Conservation (phyloP, 2,888 invertebrate genomes). For the Synergus itoensis region DNA sequence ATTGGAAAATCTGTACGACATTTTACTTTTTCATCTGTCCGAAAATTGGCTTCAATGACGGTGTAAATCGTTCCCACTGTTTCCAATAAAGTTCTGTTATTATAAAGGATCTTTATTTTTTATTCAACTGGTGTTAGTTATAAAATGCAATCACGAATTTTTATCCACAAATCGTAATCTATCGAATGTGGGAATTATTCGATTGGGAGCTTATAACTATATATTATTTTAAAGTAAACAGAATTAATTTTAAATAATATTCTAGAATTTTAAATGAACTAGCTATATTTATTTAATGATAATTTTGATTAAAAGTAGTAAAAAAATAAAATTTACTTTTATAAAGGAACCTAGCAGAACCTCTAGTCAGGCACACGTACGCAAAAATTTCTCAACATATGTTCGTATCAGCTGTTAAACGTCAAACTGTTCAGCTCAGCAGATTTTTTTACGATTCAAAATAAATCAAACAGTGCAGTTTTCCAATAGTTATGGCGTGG, state of each 20-base stretch:
- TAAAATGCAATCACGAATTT: neutral
- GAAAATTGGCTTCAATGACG: neutral
- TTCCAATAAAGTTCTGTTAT: constrained; percentile 29
- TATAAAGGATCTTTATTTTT: neutral
- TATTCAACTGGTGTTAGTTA: neutral
- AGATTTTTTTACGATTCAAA: neutral
- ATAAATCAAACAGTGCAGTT: neutral
- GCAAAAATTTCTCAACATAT: neutral
- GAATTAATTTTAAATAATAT: too few relatives aligned
- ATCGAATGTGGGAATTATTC: too few relatives aligned
- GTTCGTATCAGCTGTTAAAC: constrained; percentile 1
- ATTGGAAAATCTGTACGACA: constrained; percentile 27
- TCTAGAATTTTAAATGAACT: too few relatives aligned
- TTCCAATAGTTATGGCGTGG: constrained; percentile 82
- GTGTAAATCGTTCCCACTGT: neutral
- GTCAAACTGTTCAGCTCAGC: neutral
- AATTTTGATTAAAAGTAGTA: neutral
- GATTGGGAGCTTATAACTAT: too few relatives aligned
- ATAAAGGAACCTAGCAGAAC: neutral
- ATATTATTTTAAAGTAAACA: too few relatives aligned
- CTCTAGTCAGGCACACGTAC: neutral
- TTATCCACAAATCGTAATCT: neutral
- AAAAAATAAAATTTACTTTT: neutral
- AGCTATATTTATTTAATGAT: neutral
- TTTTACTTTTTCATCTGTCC: neutral